Evolutionary conservation across 1,140 invertebrate genomes (phyloP), one percentile per base, ranked within the genome.

Genomic region (Asbolus verrucosus): DNA sequence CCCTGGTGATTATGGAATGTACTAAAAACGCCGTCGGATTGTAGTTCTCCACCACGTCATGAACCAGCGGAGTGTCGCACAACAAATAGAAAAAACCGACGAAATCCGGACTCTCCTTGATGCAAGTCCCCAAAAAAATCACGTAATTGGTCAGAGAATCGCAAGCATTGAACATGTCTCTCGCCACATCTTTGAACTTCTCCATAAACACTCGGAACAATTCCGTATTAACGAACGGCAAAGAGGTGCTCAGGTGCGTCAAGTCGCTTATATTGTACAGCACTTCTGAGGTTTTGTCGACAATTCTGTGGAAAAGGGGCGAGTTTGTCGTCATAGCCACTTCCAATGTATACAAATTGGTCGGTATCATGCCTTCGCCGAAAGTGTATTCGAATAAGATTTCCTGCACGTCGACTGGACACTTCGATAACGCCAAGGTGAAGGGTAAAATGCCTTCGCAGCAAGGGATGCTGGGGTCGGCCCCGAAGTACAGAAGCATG

Each of bases 361-460:
- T 27, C 24, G 3, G 3, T 3, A 27, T 8, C 8, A 4, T 41
- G 14, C 15, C 8, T 21, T 21, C 6, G 8, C 21, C 43, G 21
- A 50, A 50, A 18, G 43, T 50, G 9, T 14, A 50, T 4, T 50
- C n/a, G 15, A 19, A 50, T n/a, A 50, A 18, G 21, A n/a, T 21
- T 1, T 50, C 43, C n/a, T 36, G 33, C 0, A 50, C 43, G 9
- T 24, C 19, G 2, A n/a, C 18, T 1, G 3, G 43, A 19, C 18
- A 18, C 2, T 36, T n/a, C 33, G 3, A 2, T n/a, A 36, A 2
- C 2, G 6, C 11, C n/a, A 21, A 2, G 21, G n/a, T 14, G 15
- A 24, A 50, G 1, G 43, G 19, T 18, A 50, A 50, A 24, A 50
- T 14, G 6, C 13, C 18, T 1, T 11, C 16, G 1, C 9, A 2